These are phyloP conservation scores for Eristalis pertinax DNA, from an alignment of 2,888 invertebrate species.

Conservation along the genomic window DNA sequence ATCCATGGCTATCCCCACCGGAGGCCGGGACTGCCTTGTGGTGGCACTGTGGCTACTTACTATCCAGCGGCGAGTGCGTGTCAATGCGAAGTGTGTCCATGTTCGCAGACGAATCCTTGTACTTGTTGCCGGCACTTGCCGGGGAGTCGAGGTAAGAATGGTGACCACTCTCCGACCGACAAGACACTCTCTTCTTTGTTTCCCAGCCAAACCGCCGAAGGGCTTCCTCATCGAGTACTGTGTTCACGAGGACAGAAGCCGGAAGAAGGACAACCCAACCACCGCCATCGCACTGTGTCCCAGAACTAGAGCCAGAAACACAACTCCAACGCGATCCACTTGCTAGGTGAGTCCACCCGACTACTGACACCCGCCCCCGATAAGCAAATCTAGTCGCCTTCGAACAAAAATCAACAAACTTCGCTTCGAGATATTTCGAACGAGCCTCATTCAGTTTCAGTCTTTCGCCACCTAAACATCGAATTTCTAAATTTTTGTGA, in stretches of 20 bases:
- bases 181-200: background rate
- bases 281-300: background rate
- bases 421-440: background rate
- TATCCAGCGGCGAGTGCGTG: background rate
- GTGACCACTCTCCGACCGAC: background rate
- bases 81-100: background rate
- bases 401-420: background rate
- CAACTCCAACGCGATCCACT: background rate
- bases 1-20: slow-evolving; percentile 15
- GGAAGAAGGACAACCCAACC: background rate
- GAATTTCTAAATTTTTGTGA: slow-evolving; percentile 26
- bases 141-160: background rate
- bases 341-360: background rate
- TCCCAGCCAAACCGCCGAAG: background rate
- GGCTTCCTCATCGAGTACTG: background rate
- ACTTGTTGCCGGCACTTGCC: background rate
- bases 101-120: background rate
- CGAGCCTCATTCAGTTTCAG: slow-evolving; percentile 26
- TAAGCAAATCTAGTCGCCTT: background rate
- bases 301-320: background rate
- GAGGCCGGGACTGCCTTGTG: slow-evolving; percentile 17
- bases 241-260: background rate
- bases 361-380: background rate
- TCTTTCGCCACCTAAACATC: slow-evolving; percentile 17
- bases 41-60: background rate